Percentiles rank a stretch among this genome's conserved stretches.
Conservation (phyloP, 2,888 invertebrate genomes). For the Drosophila eohydei region DNA sequence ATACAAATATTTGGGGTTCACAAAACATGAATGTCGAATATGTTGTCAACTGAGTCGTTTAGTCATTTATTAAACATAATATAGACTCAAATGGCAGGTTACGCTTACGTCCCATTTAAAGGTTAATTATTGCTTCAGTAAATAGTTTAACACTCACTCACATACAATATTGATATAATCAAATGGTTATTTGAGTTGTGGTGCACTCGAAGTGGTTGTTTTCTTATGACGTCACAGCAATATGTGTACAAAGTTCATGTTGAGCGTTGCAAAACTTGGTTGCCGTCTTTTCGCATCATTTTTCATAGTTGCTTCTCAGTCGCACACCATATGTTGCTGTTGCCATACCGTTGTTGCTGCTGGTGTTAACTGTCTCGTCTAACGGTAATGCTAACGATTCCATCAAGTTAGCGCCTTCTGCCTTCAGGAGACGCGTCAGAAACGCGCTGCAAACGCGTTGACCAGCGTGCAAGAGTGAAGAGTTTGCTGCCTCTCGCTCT, state of each 20-base stretch:
- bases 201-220: not conserved
- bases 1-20: not conserved
- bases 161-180: conserved; percentile 6
- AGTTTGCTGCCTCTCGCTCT: not conserved
- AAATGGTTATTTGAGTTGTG: conserved; percentile 2
- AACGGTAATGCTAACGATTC: conserved; percentile 68
- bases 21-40: not conserved
- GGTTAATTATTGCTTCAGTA: conserved; percentile 3
- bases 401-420: conserved; percentile 56
- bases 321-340: conserved; percentile 19
- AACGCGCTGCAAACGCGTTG: conserved; percentile 27
- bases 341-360: not conserved
- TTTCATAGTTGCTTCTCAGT: conserved; percentile 23
- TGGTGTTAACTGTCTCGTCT: conserved; percentile 54
- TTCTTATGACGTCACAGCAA: not conserved
- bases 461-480: conserved; percentile 2
- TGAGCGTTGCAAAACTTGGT: conserved; percentile 5
- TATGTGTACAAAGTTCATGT: not conserved
- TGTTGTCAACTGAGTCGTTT: conserved; percentile 1
- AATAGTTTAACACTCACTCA: conserved; percentile 2
- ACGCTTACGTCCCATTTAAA: not conserved
- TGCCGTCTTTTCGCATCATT: conserved; percentile 26
- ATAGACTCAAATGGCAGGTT: not conserved
- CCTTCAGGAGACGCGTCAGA: conserved; percentile 26
- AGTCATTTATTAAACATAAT: conserved; percentile 9